Base-by-base conservation (phyloP, 2,113 vertebrate genomes). In the Elephantulus edwardii region DNA sequence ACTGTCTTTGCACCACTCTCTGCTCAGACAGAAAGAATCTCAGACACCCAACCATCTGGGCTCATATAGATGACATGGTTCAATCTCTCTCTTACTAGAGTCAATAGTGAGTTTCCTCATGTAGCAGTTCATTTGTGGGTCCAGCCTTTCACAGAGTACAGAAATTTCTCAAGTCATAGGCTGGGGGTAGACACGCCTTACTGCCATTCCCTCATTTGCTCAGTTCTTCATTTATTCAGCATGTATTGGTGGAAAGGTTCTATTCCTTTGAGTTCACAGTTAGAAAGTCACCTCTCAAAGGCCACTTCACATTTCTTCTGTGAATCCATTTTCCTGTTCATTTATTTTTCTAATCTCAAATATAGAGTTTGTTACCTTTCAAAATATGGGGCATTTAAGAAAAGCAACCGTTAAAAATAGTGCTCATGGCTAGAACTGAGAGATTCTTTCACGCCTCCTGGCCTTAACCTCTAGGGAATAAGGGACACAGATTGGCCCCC, bases 281-380 rank as follows among this genome's bases (percentile, higher is more conserved):
- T 26, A 64, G 72, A 42, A 90, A 50, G 56, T 19, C 14, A 10
- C 3, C 46, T 60, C 33, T 28, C 46, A 3, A 7, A 0, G 0
- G 22, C 48, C 74, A 26, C 0, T 28, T 77, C n/a, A 42, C 1
- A 12, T n/a, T 50, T 77, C 68, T 52, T 81, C 84, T 44, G 80
- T 26, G 68, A 28, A 54, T 54, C 38, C 2, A 1, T 62, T 91
- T 68, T 83, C 52, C 56, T 16, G 19, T 24, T 80, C 7, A 5
- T 86, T 86, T 75, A 79, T 72, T 91, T 89, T 91, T 70, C 62
- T 77, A 66, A 94, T 76, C 52, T 75, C 56, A 75, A 84, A 68
- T 64, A 52, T 5, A 90, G 82, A 83, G 86, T 91, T 35, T 77
- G 33, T 85, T 74, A 64, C 68, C 56, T 87, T 81, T 79, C 58